Evolutionary conservation across 2,113 vertebrate species (phyloP).

Genomic region (Symphodus melops): DNA sequence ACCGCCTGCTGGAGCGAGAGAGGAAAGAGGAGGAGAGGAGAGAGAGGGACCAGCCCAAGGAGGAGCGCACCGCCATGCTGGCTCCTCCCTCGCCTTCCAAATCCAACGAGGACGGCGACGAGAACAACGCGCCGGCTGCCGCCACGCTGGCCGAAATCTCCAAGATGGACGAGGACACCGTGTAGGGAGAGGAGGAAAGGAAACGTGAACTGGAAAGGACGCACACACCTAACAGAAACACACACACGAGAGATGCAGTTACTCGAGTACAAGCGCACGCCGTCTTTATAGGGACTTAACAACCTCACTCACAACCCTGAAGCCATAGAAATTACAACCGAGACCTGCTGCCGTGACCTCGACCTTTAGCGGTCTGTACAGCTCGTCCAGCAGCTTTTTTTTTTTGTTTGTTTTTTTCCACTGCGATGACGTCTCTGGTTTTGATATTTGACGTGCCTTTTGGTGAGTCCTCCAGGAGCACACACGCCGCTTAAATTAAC

Average conservation of each 20-base stretch:
- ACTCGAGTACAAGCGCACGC: conserved; percentile 15
- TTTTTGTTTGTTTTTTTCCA: background rate
- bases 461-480: conserved; percentile 11
- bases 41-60: conserved; percentile 78
- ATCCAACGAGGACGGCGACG: conserved; percentile 2
- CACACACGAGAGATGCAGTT: conserved; percentile 19
- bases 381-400: background rate
- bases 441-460: conserved; percentile 55
- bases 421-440: conserved; percentile 2
- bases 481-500: background rate
- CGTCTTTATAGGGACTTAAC: background rate
- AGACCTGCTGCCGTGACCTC: conserved; percentile 13
- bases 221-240: conserved; percentile 7
- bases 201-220: background rate
- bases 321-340: conserved; percentile 43
- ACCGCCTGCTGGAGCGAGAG: conserved; percentile 88
- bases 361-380: background rate
- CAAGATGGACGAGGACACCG: conserved; percentile 75
- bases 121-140: rapidly evolving
- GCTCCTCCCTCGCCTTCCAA: conserved; percentile 39
- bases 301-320: conserved; percentile 15
- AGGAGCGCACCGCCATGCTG: conserved; percentile 78
- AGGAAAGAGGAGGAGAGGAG: conserved; percentile 79
- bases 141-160: conserved; percentile 57
- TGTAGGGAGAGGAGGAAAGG: conserved; percentile 41